Evolutionary conservation across 2,888 invertebrate genomes (phyloP).

Genomic region (Myopa testacea): DNA sequence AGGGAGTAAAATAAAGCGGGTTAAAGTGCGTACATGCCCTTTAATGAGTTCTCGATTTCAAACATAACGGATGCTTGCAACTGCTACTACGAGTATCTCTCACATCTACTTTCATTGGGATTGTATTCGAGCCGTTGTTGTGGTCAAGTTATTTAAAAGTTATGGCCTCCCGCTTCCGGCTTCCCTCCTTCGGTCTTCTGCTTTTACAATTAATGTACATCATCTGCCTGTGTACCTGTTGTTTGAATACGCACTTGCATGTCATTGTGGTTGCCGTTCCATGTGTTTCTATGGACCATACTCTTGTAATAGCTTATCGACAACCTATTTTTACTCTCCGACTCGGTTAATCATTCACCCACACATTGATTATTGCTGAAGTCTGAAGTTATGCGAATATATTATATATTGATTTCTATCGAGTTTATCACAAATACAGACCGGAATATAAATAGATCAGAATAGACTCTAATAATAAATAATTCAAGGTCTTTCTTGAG

Average conservation of each 20-base stretch:
- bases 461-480: too few relatives aligned
- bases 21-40: not conserved
- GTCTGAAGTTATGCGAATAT: too few relatives aligned
- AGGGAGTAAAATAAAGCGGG: not conserved
- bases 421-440: too few relatives aligned
- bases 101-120: conserved; percentile 2
- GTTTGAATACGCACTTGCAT: not conserved
- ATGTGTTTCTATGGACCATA: not conserved
- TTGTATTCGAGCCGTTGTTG: not conserved
- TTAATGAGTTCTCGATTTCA: not conserved
- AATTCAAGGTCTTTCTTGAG: too few relatives aligned
- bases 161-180: not conserved
- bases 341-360: not conserved
- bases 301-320: not conserved
- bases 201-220: too few relatives aligned
- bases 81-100: not conserved
- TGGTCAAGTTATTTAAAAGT: conserved; percentile 8
- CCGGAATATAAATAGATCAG: too few relatives aligned
- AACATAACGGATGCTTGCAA: not conserved
- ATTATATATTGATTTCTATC: too few relatives aligned
- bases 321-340: not conserved
- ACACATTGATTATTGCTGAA: too few relatives aligned
- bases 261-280: not conserved
- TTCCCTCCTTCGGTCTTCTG: not conserved
- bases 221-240: not conserved